Evolutionary conservation across 64 coral and sea anemone genomes (phyloP).

Genomic region (Stylophora pistillata): DNA sequence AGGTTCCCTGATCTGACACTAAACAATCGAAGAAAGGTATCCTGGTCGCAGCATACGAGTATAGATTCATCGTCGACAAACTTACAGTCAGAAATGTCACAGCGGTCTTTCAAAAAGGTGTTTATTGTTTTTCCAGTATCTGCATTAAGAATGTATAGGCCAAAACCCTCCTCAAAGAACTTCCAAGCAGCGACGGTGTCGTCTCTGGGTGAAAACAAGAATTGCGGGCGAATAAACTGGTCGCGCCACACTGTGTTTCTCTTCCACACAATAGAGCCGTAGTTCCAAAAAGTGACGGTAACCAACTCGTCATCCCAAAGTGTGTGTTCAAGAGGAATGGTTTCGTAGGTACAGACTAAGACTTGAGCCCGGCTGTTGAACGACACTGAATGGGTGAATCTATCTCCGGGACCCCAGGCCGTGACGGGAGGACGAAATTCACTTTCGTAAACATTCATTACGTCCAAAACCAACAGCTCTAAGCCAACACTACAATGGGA

Average conservation of each 20-base stretch:
- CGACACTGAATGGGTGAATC: background rate
- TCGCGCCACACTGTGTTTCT: background rate
- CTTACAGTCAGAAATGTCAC: conserved; percentile 24
- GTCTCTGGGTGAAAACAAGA: background rate
- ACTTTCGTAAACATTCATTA: background rate
- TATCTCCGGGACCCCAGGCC: background rate
- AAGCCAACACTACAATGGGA: background rate
- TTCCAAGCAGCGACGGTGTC: conserved; percentile 5
- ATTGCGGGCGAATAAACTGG: background rate
- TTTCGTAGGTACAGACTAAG: background rate
- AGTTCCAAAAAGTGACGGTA: background rate
- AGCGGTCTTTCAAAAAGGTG: background rate
- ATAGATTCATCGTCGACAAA: background rate
- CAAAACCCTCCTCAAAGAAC: background rate
- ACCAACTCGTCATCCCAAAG: background rate
- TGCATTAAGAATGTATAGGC: too few relatives aligned
- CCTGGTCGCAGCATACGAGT: background rate
- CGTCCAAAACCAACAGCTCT: background rate
- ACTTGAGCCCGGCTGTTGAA: background rate
- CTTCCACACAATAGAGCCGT: background rate
- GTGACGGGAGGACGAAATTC: background rate
- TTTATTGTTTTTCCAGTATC: background rate
- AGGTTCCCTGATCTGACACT: background rate
- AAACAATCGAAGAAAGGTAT: conserved; percentile 12
- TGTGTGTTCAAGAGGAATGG: background rate